phyloP scores from a whole-genome alignment of 1,140 invertebrate species.

The Megalonaias nervosa region DNA sequence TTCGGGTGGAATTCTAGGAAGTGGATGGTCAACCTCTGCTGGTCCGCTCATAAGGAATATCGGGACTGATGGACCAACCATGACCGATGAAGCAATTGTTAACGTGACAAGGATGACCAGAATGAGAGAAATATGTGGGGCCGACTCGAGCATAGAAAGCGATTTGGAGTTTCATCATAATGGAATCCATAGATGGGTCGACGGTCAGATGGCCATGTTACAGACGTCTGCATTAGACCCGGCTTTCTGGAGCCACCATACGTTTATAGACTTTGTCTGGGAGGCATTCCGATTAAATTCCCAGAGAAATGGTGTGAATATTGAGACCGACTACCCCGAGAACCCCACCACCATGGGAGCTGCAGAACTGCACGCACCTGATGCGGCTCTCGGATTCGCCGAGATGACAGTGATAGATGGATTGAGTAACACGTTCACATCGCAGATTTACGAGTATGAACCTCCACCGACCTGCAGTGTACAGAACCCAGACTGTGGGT shows the following conservation, averaged over 20 bases:
- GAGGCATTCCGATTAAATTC: slow-evolving; percentile 58
- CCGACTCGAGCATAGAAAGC: slow-evolving; percentile 35
- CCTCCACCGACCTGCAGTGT: slow-evolving; percentile 45
- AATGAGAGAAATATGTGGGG: slow-evolving; percentile 33
- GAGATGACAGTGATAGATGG: slow-evolving; percentile 49
- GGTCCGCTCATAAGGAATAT: slow-evolving; percentile 46
- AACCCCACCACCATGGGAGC: slow-evolving; percentile 34
- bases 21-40: slow-evolving; percentile 59
- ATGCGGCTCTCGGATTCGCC: slow-evolving; percentile 38
- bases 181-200: slow-evolving; percentile 56
- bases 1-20: slow-evolving; percentile 51
- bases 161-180: slow-evolving; percentile 62
- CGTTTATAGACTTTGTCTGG: slow-evolving; percentile 69
- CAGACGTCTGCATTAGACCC: slow-evolving; percentile 68
- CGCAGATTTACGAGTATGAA: slow-evolving; percentile 51
- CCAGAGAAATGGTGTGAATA: slow-evolving; percentile 41
- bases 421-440: slow-evolving; percentile 44
- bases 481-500: slow-evolving; percentile 47
- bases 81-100: slow-evolving; percentile 29
- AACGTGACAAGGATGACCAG: slow-evolving; percentile 35
- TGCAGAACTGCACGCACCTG: slow-evolving; percentile 34
- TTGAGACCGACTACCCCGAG: slow-evolving; percentile 39
- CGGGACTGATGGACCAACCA: slow-evolving; percentile 32
- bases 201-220: slow-evolving; percentile 59
- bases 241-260: slow-evolving; percentile 70